These are phyloP conservation scores for Riptortus pedestris DNA, from an alignment of 1,140 invertebrate genomes.

Conservation along the genomic window DNA sequence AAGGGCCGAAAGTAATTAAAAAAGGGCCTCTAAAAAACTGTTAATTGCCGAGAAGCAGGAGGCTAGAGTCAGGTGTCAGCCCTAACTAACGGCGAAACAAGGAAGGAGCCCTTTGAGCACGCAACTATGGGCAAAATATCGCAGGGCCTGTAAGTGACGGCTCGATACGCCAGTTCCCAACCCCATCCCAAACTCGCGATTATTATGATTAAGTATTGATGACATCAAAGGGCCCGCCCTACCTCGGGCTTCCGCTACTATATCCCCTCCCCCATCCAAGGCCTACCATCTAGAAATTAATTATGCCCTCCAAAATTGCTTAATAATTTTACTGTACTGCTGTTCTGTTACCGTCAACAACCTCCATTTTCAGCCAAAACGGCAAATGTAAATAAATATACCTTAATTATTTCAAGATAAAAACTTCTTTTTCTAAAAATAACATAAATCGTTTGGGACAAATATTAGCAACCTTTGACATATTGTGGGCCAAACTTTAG, in stretches of 20 bases:
- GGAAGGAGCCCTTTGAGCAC: not conserved
- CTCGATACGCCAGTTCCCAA: not conserved
- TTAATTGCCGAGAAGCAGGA: conserved; percentile 8
- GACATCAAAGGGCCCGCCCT: conserved; percentile 3
- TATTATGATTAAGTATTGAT: conserved; percentile 14
- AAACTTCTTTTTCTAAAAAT: too few species aligned
- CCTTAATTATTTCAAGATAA: too few species aligned
- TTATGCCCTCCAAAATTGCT: conserved; percentile 1
- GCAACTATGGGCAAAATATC: not conserved
- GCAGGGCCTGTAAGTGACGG: conserved; percentile 5
- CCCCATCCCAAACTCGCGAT: not conserved
- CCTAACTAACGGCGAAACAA: not conserved
- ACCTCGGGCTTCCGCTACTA: too few species aligned
- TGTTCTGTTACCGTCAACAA: not conserved
- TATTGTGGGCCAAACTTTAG: too few species aligned
- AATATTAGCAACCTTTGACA: too few species aligned
- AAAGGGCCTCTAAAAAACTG: not conserved
- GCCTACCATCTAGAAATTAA: not conserved
- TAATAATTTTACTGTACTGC: not conserved
- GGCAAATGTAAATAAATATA: too few species aligned
- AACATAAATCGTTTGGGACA: too few species aligned
- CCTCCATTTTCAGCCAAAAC: too few species aligned
- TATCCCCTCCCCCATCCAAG: not conserved
- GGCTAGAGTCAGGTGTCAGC: conserved; percentile 8
- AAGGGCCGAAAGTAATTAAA: not conserved